Conservation (phyloP, 2,888 invertebrate genomes). For the Tolmerus cingulatus region DNA sequence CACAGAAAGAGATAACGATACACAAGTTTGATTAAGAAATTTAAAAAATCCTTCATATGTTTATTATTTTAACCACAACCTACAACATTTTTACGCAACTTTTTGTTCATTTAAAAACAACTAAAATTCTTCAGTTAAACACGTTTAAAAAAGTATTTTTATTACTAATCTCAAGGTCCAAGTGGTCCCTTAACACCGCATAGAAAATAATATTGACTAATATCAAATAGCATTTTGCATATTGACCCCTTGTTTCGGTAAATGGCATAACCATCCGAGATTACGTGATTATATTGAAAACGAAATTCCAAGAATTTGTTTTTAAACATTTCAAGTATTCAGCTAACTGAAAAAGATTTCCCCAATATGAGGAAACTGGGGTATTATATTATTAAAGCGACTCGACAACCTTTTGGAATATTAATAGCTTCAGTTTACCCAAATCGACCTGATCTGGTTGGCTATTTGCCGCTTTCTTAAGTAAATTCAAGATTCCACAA, state of each 20-base stretch:
- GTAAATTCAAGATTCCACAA: slow-evolving; percentile 20
- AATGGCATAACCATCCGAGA: not conserved
- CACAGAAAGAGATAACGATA: too few relatives aligned
- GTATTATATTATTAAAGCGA: not conserved
- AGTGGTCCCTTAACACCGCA: not conserved
- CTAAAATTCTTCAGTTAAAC: not conserved
- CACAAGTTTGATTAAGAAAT: too few relatives aligned
- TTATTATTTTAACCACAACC: not conserved
- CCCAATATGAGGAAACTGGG: not conserved
- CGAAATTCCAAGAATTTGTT: not conserved
- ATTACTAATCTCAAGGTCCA: not conserved
- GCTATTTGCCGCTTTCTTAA: not conserved
- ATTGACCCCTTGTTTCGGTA: not conserved
- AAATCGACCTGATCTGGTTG: not conserved
- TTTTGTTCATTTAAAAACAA: not conserved
- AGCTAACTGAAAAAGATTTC: not conserved
- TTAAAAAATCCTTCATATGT: not conserved
- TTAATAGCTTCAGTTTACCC: not conserved
- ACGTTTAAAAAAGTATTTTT: not conserved
- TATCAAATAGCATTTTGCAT: not conserved
- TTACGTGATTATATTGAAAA: not conserved
- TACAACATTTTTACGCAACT: not conserved
- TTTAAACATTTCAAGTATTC: not conserved
- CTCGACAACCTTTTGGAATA: not conserved
- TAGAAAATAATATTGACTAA: not conserved